A percentile compares a stretch with the other conserved stretches of the same genome.
phyloP scores from a whole-genome alignment of 2,888 invertebrate genomes.

The Pegoplata infirma region DNA sequence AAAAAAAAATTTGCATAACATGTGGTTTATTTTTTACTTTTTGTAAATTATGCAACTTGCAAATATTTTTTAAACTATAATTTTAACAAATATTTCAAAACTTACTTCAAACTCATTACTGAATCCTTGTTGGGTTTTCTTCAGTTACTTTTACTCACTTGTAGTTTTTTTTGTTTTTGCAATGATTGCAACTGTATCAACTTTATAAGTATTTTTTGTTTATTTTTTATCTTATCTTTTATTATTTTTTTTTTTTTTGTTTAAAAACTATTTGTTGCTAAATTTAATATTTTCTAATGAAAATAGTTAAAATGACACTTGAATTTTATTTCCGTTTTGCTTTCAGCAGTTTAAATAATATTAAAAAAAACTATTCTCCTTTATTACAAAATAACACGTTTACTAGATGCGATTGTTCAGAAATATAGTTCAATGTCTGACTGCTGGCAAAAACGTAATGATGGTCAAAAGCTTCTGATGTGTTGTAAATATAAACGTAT shows the following conservation, averaged over 20 bases:
- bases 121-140: neutral
- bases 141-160: neutral
- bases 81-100: neutral
- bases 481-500: conserved; percentile 47
- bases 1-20: neutral
- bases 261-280: neutral
- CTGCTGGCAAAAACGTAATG: conserved; percentile 48
- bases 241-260: neutral
- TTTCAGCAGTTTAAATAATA: no score
- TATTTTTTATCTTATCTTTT: neutral
- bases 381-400: conserved; percentile 34
- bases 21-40: neutral
- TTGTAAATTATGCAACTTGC: conserved; percentile 68
- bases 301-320: neutral
- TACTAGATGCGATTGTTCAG: conserved; percentile 4
- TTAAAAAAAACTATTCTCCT: no score
- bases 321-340: neutral
- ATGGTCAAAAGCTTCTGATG: conserved; percentile 47
- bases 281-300: no score
- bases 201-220: neutral
- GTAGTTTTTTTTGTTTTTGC: no score
- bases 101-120: conserved; percentile 47
- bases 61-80: neutral
- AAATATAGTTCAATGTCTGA: conserved; percentile 43
- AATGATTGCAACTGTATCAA: neutral